Conservation (phyloP, 2,113 vertebrate species). For the Philantomba maxwellii region DNA sequence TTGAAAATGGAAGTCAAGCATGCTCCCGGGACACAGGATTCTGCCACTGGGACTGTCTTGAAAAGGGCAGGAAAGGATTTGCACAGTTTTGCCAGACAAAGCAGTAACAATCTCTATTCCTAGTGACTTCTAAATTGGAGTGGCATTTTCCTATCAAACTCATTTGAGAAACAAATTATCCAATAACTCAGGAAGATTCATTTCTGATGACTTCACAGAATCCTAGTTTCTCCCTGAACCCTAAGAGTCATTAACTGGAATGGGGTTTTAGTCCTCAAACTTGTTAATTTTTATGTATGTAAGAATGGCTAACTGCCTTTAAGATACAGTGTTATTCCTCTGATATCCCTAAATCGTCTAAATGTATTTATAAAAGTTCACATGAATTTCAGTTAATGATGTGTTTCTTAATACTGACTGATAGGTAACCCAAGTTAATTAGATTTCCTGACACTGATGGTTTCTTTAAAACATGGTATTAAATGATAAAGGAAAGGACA, state of each 20-base stretch:
- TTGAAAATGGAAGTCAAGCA: slow-evolving; percentile 9
- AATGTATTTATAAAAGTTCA: neutral
- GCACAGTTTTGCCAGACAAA: neutral
- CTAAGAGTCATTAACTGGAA: neutral
- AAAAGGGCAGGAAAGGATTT: slow-evolving; percentile 8
- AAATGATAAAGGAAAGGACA: neutral
- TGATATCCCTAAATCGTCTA: neutral
- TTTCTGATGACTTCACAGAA: neutral
- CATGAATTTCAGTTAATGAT: neutral
- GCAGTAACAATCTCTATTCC: neutral
- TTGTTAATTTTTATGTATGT: neutral
- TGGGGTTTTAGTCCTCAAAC: neutral
- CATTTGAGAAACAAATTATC: neutral
- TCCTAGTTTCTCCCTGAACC: neutral
- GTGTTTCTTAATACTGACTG: neutral
- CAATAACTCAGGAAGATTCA: neutral
- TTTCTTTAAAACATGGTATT: slow-evolving; percentile 6
- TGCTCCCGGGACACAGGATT: slow-evolving; percentile 19
- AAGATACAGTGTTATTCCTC: neutral
- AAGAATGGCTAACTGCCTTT: neutral
- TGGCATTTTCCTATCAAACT: neutral
- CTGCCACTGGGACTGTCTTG: neutral
- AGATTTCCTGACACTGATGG: neutral
- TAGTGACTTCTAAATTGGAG: too few species aligned
- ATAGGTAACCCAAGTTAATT: neutral